These are phyloP conservation scores for Rhea americana DNA, from an alignment of 2,113 vertebrate genomes.

Conservation along the genomic window DNA sequence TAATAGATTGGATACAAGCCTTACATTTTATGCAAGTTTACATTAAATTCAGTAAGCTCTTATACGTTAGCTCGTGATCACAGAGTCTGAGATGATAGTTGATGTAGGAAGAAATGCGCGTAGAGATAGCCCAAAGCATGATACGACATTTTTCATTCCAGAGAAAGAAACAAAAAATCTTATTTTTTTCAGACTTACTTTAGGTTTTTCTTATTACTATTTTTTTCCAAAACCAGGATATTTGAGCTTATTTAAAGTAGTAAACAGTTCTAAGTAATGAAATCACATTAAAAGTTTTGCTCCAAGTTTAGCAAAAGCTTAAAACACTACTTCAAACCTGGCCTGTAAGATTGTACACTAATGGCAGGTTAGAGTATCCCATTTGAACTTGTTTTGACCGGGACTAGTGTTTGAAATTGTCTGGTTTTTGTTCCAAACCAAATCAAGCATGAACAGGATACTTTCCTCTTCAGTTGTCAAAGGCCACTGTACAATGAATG, in stretches of 20 bases:
- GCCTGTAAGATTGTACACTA: background rate
- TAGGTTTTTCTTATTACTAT: background rate
- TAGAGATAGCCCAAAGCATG: background rate
- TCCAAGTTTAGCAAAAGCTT: background rate
- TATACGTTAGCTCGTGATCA: background rate
- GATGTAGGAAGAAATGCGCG: background rate
- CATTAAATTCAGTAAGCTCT: background rate
- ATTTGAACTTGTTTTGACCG: background rate
- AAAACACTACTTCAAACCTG: background rate
- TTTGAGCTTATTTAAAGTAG: background rate
- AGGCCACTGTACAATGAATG: background rate
- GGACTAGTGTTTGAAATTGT: background rate
- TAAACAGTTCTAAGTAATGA: background rate
- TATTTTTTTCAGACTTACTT: background rate
- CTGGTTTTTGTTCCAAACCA: background rate
- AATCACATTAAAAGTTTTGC: background rate
- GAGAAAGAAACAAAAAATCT: background rate
- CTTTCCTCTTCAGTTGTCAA: background rate
- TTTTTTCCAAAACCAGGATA: fast-evolving
- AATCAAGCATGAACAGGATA: background rate
- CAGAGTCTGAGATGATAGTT: background rate
- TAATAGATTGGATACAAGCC: background rate
- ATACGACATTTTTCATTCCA: background rate
- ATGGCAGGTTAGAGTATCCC: background rate
- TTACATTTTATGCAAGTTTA: background rate